These are phyloP conservation scores for Sorex araneus DNA, from an alignment of 2,113 vertebrate species.

Conservation along the genomic window DNA sequence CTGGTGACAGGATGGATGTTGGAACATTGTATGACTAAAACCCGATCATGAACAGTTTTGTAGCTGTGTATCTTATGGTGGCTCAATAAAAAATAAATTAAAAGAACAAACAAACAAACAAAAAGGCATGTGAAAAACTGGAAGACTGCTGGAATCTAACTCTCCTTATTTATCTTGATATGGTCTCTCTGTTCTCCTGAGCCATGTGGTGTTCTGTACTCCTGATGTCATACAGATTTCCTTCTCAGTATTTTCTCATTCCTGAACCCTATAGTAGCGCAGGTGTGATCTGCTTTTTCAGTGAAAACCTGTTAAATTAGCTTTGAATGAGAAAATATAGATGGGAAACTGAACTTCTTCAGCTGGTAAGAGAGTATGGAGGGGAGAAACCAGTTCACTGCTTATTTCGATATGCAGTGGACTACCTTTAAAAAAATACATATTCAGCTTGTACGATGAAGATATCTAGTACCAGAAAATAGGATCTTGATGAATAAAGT, in stretches of 20 bases:
- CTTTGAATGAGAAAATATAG: slow-evolving; percentile 15
- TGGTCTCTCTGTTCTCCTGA: not conserved
- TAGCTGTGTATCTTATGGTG: no score
- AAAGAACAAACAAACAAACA: no score
- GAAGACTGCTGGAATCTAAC: not conserved
- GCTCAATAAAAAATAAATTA: no score
- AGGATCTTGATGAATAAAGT: not conserved
- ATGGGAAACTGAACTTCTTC: not conserved
- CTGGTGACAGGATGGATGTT: no score
- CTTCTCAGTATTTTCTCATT: not conserved
- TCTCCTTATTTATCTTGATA: not conserved
- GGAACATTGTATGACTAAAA: no score
- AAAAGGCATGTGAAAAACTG: not conserved
- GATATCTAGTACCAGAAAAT: not conserved
- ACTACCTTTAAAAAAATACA: not conserved
- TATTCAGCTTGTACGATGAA: not conserved
- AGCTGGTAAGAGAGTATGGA: not conserved
- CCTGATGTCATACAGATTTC: not conserved
- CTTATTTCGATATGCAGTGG: not conserved
- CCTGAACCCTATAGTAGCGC: slow-evolving; percentile 26
- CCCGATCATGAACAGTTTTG: no score
- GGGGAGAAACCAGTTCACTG: not conserved
- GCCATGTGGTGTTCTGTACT: not conserved
- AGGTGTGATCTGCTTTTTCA: slow-evolving; percentile 28
- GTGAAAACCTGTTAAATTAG: slow-evolving; percentile 22